Evolutionary conservation across 1,140 invertebrate species (phyloP).

Genomic region (Calycopis cecrops): DNA sequence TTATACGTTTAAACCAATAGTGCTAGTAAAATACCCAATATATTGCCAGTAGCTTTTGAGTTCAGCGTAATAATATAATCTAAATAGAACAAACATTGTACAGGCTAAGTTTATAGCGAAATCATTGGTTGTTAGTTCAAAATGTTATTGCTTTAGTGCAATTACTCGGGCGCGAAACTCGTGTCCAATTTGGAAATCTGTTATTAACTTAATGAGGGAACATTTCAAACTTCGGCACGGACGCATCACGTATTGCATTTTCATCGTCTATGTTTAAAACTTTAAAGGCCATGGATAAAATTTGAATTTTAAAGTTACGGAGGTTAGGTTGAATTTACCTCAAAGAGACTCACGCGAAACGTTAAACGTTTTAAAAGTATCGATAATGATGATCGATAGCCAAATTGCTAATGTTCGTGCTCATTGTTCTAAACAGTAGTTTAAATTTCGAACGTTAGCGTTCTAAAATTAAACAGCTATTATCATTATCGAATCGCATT

Average conservation of each 20-base stretch:
- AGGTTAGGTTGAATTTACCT: not conserved
- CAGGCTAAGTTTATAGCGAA: not conserved
- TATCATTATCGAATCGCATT: no score
- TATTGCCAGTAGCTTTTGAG: no score
- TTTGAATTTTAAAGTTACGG: not conserved
- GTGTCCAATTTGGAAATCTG: constrained; percentile 6
- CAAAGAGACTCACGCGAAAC: not conserved
- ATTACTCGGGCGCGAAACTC: constrained; percentile 7
- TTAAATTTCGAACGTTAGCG: not conserved
- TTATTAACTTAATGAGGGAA: constrained; percentile 10
- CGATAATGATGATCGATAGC: constrained; percentile 9
- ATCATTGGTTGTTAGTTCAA: not conserved
- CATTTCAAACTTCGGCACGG: constrained; percentile 9
- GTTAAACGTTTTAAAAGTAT: constrained; percentile 6
- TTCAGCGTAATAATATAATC: no score
- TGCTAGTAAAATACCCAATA: no score
- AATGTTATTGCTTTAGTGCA: not conserved
- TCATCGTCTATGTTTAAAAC: constrained; percentile 6
- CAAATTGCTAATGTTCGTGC: constrained; percentile 6
- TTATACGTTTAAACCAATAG: no score
- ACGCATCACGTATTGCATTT: constrained; percentile 10
- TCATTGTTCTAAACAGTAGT: constrained; percentile 4
- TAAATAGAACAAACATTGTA: not conserved
- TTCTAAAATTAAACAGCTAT: not conserved
- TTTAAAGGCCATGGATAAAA: not conserved